Conservation (phyloP, 2,113 vertebrate genomes). For the Serilophus lunatus region DNA sequence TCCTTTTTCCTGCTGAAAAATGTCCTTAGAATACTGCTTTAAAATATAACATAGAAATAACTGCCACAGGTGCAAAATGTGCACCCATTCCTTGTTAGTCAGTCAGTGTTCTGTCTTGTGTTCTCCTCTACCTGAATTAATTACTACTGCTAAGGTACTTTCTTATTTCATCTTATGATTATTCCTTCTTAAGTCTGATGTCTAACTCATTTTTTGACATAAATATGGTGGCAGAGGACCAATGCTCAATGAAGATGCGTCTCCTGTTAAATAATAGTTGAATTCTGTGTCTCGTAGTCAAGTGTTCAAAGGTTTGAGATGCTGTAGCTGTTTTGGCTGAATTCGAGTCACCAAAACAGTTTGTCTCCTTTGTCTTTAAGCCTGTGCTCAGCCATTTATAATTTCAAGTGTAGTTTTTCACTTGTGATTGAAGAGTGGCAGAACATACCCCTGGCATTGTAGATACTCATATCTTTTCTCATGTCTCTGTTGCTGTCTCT, state of each 20-base stretch:
- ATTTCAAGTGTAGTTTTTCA: not conserved
- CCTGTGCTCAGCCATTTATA: not conserved
- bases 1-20: not conserved
- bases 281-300: not conserved
- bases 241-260: slow-evolving; percentile 40
- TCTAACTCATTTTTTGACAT: slow-evolving; percentile 33
- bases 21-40: not conserved
- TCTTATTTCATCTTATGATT: not conserved
- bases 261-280: slow-evolving; percentile 34
- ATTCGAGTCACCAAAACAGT: not conserved
- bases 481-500: not conserved
- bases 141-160: not conserved
- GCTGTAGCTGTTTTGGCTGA: not conserved
- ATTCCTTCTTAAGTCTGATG: not conserved
- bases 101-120: not conserved
- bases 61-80: not conserved
- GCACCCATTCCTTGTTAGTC: not conserved
- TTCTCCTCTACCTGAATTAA: not conserved
- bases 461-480: not conserved
- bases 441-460: not conserved
- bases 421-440: not conserved
- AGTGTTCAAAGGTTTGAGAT: not conserved
- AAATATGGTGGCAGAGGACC: slow-evolving; percentile 29
- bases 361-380: not conserved
- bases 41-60: not conserved